Conservation (phyloP, 2,113 vertebrate genomes). For the Phylloscopus whistleri region DNA sequence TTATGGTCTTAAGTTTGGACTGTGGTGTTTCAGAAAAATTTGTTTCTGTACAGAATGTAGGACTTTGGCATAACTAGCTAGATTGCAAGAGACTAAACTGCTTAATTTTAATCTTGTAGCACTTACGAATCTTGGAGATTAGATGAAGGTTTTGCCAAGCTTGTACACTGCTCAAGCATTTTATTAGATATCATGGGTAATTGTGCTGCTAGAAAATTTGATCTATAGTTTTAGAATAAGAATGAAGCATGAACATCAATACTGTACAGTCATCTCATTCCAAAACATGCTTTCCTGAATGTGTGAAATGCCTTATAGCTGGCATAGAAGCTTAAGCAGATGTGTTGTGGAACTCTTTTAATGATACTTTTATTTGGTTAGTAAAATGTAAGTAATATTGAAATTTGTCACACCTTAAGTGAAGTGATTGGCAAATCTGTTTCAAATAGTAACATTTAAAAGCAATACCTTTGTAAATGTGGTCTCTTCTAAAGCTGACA, state of each 20-base stretch:
- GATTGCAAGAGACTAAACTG: not conserved
- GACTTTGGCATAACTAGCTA: not conserved
- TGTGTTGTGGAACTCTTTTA: not conserved
- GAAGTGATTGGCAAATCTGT: not conserved
- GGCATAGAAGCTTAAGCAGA: not conserved
- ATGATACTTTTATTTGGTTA: not conserved
- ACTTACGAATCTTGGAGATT: not conserved
- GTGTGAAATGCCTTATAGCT: not conserved
- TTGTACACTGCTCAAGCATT: not conserved
- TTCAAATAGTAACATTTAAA: not conserved
- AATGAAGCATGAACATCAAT: not conserved
- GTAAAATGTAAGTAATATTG: not conserved
- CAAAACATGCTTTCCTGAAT: not conserved
- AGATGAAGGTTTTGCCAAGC: not conserved
- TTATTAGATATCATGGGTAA: not conserved
- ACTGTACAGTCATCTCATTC: not conserved
- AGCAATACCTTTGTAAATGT: not conserved
- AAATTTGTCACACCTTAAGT: constrained; percentile 21
- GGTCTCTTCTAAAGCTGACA: not conserved
- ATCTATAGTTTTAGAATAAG: not conserved
- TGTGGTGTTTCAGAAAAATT: not conserved
- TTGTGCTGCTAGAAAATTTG: not conserved
- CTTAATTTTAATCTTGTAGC: not conserved
- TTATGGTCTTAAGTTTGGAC: constrained; percentile 27
- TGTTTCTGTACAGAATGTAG: constrained; percentile 8